Base-by-base conservation (phyloP, 2,888 invertebrate species). In the Keiferia lycopersicella region DNA sequence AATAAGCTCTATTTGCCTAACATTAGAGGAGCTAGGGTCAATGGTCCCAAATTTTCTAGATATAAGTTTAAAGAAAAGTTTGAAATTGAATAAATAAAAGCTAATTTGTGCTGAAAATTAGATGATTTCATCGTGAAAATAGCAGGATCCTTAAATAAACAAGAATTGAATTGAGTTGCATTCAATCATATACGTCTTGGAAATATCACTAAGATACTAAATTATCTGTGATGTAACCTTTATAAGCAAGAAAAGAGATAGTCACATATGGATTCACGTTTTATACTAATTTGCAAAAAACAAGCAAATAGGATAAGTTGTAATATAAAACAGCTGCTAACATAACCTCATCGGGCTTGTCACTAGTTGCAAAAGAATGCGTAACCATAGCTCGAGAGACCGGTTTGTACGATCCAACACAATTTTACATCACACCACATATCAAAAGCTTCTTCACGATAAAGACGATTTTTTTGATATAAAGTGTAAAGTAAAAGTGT, bases 341-440 rank as follows among this genome's bases (percentile, higher is more conserved):
- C 62, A 58, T 53, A 48, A 66, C 51, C 39, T 65, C 39, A 48
- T 57, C 51, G 34, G 64, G 66, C 30, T 34, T 63, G 62, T 50
- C 61, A 62, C 60, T 48, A 22, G 60, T 68, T 68, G 68, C 68
- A 65, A 64, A 66, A 68, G 68, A 66, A 62, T 67, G 64, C 63
- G 63, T 66, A 48, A 64, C 41, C 26, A 64, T 57, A 57, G 50
- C 38, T 26, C 48, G 34, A 8, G 10, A 62, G 62, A 68, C 67
- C 67, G 65, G 67, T 67, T 66, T 38, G 58, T 58, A 39, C 30
- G 10, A 26, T 8, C 56, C 8, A 30, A 8, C n/a, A 56, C 34
- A 7, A 16, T 0, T 34, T 7, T 0, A 56, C 56, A n/a, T 34
- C 3, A 11, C 14, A 34, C n/a, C n/a, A 0, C n/a, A 16, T 14